phyloP scores from a whole-genome alignment of 2,797 vertebrate genomes.

The Balearica regulorum region DNA sequence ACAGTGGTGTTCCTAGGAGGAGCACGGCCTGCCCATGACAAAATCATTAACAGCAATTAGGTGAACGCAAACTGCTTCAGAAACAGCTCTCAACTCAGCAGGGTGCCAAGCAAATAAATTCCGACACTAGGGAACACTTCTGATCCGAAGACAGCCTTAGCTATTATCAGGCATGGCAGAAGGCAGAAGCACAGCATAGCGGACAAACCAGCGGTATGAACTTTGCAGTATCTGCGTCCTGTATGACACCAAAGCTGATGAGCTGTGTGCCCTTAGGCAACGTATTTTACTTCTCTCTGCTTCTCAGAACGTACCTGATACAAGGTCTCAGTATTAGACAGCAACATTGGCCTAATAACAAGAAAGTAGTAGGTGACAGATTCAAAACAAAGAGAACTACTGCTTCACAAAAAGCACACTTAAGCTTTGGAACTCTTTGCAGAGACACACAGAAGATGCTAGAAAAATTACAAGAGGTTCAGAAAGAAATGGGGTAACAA shows the following conservation, averaged over 20 bases:
- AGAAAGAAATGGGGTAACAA: background rate
- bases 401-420: background rate
- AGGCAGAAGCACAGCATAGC: background rate
- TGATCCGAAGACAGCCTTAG: background rate
- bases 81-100: background rate
- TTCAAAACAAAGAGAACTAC: background rate
- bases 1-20: slow-evolving; percentile 93
- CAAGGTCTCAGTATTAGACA: background rate
- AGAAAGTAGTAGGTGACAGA: background rate
- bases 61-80: background rate
- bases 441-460: background rate
- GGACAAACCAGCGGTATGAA: background rate
- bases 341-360: too few relatives aligned
- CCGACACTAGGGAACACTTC: background rate
- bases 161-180: background rate
- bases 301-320: background rate
- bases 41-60: background rate
- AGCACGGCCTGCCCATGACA: slow-evolving; percentile 82
- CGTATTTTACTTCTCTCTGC: background rate
- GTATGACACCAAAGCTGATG: background rate
- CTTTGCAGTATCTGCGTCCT: background rate
- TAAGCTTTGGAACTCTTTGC: background rate
- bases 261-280: too few relatives aligned
- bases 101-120: background rate
- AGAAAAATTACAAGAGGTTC: background rate